Evolutionary conservation across 2,797 vertebrate genomes (phyloP).

Genomic region (Monodelphis domestica): DNA sequence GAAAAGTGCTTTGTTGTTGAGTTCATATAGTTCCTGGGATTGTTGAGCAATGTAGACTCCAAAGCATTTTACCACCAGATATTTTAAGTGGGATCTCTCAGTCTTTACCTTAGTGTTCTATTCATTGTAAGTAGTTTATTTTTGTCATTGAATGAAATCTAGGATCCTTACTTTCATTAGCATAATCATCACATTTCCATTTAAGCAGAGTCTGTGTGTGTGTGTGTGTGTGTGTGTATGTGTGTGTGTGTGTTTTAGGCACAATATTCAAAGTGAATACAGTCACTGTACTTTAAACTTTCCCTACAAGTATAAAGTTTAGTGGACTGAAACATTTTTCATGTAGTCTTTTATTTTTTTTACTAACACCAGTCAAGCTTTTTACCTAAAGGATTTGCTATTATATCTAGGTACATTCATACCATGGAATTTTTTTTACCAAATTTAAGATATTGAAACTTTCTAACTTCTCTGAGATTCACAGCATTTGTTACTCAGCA

Average conservation of each 20-base stretch:
- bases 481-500: neutral
- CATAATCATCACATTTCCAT: neutral
- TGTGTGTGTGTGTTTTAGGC: neutral
- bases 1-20: too few species aligned
- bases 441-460: neutral
- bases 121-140: neutral
- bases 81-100: too few species aligned
- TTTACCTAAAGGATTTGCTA: neutral
- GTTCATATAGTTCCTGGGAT: too few species aligned
- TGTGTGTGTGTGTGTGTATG: too few species aligned
- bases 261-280: neutral
- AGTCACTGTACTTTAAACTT: neutral
- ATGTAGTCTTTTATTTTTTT: neutral
- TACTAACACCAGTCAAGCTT: neutral
- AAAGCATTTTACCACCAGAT: too few species aligned
- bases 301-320: neutral
- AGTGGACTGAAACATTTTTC: neutral
- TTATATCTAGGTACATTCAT: neutral
- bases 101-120: neutral
- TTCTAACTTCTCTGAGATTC: slow-evolving; percentile 22
- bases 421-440: neutral
- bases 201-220: neutral
- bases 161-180: neutral
- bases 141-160: neutral
- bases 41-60: too few species aligned